phyloP scores from a whole-genome alignment of 2,888 invertebrate genomes.

The Stenoptilia bipunctidactyla region DNA sequence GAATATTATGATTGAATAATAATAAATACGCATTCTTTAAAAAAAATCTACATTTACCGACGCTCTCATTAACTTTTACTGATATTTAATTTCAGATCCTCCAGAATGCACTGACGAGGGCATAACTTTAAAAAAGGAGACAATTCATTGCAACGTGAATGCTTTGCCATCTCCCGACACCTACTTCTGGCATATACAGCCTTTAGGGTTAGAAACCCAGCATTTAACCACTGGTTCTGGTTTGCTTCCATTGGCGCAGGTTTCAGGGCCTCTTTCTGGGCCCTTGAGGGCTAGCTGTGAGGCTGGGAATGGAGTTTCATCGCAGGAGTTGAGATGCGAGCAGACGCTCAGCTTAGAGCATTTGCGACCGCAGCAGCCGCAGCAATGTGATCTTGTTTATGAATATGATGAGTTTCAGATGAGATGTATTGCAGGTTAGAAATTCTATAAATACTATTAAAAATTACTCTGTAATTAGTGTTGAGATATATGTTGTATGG shows the following conservation, averaged over 20 bases:
- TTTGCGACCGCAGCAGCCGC: conserved; percentile 47
- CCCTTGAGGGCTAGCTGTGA: conserved; percentile 44
- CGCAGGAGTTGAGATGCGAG: conserved; percentile 47
- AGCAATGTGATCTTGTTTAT: conserved; percentile 51
- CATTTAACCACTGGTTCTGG: conserved; percentile 53
- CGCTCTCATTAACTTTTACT: too few species aligned
- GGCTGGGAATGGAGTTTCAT: conserved; percentile 51
- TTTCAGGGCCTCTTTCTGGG: conserved; percentile 44
- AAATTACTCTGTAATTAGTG: too few species aligned
- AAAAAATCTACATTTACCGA: too few species aligned
- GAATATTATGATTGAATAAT: too few species aligned
- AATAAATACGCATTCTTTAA: too few species aligned
- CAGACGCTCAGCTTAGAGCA: conserved; percentile 42
- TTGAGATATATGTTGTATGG: too few species aligned
- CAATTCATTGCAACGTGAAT: conserved; percentile 43
- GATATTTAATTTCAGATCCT: conserved; percentile 31
- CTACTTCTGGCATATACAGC: conserved; percentile 55
- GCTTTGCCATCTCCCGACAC: conserved; percentile 49
- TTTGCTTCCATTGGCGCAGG: conserved; percentile 41
- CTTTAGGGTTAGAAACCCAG: conserved; percentile 41
- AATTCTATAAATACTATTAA: neutral
- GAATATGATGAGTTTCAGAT: conserved; percentile 55
- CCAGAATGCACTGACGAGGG: conserved; percentile 50
- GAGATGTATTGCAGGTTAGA: conserved; percentile 54
- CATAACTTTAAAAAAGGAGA: conserved; percentile 44